Conservation (phyloP, 2,113 vertebrate species). For the Calyptommatus sinebrachiatus region DNA sequence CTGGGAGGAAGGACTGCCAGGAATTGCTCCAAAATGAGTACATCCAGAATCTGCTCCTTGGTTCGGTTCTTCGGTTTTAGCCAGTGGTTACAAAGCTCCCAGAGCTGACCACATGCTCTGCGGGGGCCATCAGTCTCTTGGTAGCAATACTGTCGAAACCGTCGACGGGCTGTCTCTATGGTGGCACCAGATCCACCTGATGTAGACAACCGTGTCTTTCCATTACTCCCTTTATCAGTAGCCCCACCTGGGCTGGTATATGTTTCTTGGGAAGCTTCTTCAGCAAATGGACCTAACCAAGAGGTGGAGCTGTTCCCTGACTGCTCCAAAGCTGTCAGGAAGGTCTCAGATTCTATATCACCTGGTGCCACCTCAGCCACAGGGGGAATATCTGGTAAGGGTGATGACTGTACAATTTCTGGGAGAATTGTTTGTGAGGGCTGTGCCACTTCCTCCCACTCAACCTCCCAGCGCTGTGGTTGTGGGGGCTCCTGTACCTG, state of each 20-base stretch:
- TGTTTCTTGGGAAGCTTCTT: background rate
- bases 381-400: background rate
- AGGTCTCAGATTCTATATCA: slow-evolving; percentile 7
- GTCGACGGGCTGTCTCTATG: slow-evolving; percentile 17
- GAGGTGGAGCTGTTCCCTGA: background rate
- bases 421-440: background rate
- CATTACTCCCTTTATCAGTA: background rate
- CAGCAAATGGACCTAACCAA: background rate
- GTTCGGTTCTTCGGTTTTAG: slow-evolving; percentile 29
- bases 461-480: slow-evolving; percentile 20
- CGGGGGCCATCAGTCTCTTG: slow-evolving; percentile 9
- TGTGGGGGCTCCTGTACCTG: background rate
- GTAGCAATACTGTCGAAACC: slow-evolving; percentile 31
- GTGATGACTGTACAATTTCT: background rate
- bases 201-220: background rate
- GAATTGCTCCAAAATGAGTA: slow-evolving; percentile 27
- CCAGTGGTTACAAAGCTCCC: slow-evolving; percentile 34
- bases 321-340: background rate
- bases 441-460: slow-evolving; percentile 9
- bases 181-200: background rate
- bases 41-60: slow-evolving; percentile 26
- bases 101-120: slow-evolving; percentile 19
- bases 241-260: background rate
- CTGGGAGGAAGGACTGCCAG: slow-evolving; percentile 15
- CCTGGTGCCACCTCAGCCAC: background rate